Conservation (phyloP, 1,140 invertebrate genomes). For the Oreohelix idahoensis region DNA sequence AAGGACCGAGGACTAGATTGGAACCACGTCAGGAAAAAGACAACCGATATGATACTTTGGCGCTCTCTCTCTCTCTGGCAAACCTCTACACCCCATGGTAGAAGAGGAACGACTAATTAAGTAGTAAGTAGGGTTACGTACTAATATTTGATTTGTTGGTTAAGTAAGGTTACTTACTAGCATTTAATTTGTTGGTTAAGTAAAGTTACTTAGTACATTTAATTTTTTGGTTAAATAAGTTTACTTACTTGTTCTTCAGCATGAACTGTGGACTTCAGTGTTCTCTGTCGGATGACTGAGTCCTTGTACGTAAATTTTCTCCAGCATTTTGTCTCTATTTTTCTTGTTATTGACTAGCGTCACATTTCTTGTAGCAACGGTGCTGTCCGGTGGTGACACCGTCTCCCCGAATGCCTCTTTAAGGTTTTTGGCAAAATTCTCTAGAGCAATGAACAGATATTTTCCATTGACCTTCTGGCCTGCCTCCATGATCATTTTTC, state of each 20-base stretch:
- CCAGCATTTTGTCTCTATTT: neutral
- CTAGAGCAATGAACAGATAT: slow-evolving; percentile 56
- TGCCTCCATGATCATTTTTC: slow-evolving; percentile 69
- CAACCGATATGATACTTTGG: too few species aligned
- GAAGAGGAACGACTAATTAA: too few species aligned
- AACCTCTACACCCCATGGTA: too few species aligned
- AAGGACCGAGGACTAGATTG: too few species aligned
- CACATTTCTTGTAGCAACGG: neutral
- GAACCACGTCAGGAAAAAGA: too few species aligned
- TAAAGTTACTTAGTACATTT: too few species aligned
- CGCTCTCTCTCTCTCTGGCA: too few species aligned
- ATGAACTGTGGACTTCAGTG: slow-evolving; percentile 55
- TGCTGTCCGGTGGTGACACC: neutral
- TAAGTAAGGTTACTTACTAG: too few species aligned
- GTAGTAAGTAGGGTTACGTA: too few species aligned
- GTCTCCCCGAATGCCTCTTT: slow-evolving; percentile 46
- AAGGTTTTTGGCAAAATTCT: slow-evolving; percentile 62
- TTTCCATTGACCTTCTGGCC: slow-evolving; percentile 68
- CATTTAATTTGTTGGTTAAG: too few species aligned
- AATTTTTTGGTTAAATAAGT: too few species aligned
- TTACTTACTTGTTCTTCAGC: slow-evolving; percentile 40
- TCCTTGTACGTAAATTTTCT: neutral
- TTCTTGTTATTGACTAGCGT: neutral
- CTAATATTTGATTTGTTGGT: too few species aligned
- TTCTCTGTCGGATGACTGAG: slow-evolving; percentile 25